Conservation (phyloP, 2,797 vertebrate species). For the Peromyscus attwateri region DNA sequence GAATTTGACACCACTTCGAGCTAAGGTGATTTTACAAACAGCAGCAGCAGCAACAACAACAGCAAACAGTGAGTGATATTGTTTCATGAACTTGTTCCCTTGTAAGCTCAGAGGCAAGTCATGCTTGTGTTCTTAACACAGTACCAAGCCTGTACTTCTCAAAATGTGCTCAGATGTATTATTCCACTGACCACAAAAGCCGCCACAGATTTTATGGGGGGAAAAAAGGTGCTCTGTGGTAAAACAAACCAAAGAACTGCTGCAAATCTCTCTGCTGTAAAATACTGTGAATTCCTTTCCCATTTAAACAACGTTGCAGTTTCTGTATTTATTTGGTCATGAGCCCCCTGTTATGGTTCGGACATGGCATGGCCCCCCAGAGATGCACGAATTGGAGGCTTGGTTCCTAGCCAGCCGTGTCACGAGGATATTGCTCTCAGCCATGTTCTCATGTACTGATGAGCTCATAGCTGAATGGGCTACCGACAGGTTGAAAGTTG, state of each 20-base stretch:
- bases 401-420: neutral
- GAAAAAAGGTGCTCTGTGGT: neutral
- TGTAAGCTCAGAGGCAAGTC: neutral
- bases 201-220: neutral
- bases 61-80: neutral
- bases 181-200: neutral
- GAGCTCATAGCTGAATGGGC: neutral
- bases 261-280: neutral
- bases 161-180: neutral
- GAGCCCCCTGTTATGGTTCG: neutral
- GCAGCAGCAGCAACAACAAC: neutral
- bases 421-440: neutral
- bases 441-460: neutral
- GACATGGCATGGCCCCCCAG: neutral
- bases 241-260: neutral
- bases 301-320: neutral
- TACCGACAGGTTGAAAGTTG: neutral
- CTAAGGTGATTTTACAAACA: neutral
- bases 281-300: neutral
- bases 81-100: neutral
- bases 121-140: neutral
- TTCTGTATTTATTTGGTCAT: neutral
- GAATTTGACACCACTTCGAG: neutral
- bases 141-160: neutral
- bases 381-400: neutral